Evolutionary conservation across 2,888 invertebrate species (phyloP).

Genomic region (Serripes groenlandicus): DNA sequence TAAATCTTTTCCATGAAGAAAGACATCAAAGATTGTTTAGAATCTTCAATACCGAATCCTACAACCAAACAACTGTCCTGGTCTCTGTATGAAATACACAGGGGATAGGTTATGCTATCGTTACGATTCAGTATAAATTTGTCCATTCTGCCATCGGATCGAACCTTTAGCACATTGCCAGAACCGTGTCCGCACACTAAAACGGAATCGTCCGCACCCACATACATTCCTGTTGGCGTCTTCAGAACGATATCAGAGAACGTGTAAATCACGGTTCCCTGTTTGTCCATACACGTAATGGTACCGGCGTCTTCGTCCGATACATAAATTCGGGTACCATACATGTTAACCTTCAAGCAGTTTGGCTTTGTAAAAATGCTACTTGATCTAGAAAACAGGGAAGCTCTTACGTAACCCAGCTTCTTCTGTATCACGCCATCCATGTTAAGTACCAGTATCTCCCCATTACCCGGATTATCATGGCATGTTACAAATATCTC

Average conservation of each 20-base stretch:
- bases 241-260: not conserved
- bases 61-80: not conserved
- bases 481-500: constrained; percentile 4
- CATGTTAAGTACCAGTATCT: too few relatives aligned
- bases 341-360: not conserved
- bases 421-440: too few relatives aligned
- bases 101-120: not conserved
- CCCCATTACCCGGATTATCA: not conserved
- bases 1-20: too few relatives aligned
- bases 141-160: not conserved
- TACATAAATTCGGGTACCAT: not conserved
- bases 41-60: too few relatives aligned
- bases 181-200: not conserved
- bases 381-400: not conserved
- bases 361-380: not conserved
- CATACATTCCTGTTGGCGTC: not conserved
- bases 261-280: not conserved
- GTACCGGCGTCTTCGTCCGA: not conserved
- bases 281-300: not conserved
- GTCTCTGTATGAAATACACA: not conserved
- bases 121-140: not conserved
- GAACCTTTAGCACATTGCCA: not conserved
- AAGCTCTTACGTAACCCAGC: too few relatives aligned
- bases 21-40: too few relatives aligned
- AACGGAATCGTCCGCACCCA: not conserved